Evolutionary conservation across 2,888 invertebrate genomes (phyloP), one percentile per base, ranked within the genome.

Genomic region (Lycia hirtaria): DNA sequence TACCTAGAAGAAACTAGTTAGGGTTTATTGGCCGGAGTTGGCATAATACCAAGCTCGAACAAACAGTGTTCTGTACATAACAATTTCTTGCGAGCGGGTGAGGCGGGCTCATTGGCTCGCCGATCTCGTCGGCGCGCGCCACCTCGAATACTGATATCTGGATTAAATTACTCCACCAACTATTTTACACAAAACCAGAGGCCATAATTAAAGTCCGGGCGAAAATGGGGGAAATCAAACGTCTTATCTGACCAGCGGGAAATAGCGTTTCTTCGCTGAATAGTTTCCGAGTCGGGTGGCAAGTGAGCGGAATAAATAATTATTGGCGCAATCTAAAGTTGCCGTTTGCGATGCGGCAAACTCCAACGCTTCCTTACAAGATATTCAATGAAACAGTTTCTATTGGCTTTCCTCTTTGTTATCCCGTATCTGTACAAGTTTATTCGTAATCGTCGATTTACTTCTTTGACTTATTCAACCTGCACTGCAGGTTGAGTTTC

Each of bases 251-350:
- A 87, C 90, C 88, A 81, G 71, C 75, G 86, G 81, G 90, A 87
- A 90, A 90, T 90, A 85, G 88, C 87, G 86, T 89, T 91, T 88
- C 90, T 87, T 85, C 84, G 75, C 73, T 91, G 88, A 91, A 91
- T 90, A 88, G 92, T 90, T 86, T 77, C 80, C 72, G 80, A 86
- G 76, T 85, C 83, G 81, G 80, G 75, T 73, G 75, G 85, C 79
- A 85, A 88, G 89, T 90, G 92, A 91, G 88, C 87, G 85, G 92
- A 92, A 92, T 92, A 90, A 91, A 90, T 92, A 91, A 92, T 91
- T 89, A 88, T 87, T 83, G 85, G 81, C 80, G 81, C 85, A 83
- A 90, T 88, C 84, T 85, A 81, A 87, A 88, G 85, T 88, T 87
- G 79, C 78, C 72, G 79, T 72, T 78, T 75, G 78, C 77, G 68